phyloP scores from a whole-genome alignment of 2,113 vertebrate genomes.

The Elachura formosa region DNA sequence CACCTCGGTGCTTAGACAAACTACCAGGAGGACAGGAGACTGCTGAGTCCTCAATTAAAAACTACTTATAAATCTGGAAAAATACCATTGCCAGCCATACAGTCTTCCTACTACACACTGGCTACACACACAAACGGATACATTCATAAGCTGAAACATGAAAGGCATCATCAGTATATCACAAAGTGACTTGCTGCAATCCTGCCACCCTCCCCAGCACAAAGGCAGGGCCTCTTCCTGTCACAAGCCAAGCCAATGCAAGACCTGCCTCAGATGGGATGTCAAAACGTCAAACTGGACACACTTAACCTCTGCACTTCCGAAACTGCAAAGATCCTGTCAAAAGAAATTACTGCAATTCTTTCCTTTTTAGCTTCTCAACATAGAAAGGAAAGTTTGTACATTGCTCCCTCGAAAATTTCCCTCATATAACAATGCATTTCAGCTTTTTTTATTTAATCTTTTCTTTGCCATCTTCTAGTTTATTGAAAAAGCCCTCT shows the following conservation, averaged over 20 bases:
- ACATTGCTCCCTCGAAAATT: neutral
- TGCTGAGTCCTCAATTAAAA: neutral
- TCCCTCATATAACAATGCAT: neutral
- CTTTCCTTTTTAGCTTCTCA: neutral
- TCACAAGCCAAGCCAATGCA: slow-evolving; percentile 25
- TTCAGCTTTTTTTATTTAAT: neutral
- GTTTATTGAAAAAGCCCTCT: neutral
- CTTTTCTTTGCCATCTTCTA: neutral
- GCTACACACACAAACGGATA: neutral
- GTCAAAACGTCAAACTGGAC: slow-evolving; percentile 14
- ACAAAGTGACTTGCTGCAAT: neutral
- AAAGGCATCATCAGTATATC: neutral
- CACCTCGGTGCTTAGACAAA: neutral
- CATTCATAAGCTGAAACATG: neutral
- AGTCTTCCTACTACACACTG: neutral
- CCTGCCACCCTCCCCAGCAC: neutral
- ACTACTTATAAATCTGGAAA: neutral
- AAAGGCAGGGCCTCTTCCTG: slow-evolving; percentile 38
- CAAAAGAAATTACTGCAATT: neutral
- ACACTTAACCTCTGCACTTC: slow-evolving; percentile 32
- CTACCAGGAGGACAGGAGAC: neutral
- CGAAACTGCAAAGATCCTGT: neutral
- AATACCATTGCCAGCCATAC: neutral
- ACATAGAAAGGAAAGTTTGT: neutral
- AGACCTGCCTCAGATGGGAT: slow-evolving; percentile 41